Base-by-base conservation (phyloP, 2,888 invertebrate genomes). In the Campaea margaritaria region DNA sequence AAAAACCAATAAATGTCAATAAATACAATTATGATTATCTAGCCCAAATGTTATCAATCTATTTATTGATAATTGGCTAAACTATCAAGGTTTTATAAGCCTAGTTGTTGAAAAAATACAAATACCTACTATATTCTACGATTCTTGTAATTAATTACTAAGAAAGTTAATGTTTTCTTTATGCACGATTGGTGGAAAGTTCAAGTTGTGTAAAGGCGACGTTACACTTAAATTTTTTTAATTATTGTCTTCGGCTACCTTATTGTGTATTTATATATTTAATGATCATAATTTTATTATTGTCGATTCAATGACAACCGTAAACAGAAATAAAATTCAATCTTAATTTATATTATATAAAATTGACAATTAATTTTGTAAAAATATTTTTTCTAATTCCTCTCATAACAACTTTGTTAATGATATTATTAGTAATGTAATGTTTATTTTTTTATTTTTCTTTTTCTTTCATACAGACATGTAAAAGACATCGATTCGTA, bases 61-160 rank as follows among this genome's bases (percentile, higher is more conserved):
- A 64, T 58, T 58, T 75, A 77, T 62, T 68, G 67, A 64, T 66
- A 69, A 74, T 66, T 67, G 56, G 65, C 75, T 84, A 82, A 74
- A 68, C 81, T 81, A 82, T 69, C 51, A 73, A 78, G 69, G 59
- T 73, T 67, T 68, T 78, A 31, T 77, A 75, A 75, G 75, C 78
- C 79, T 82, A 66, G 70, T 74, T 65, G 14, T 79, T 80, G 81
- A 73, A 82, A 82, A 83, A 83, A 83, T 83, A 84, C 81, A 83
- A 80, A 81, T 62, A 65, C 21, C 3, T 21, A 21, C 31, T 31
- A 31, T 31, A 31, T 9, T 7, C 31, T 31, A 31, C 31, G 9
- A 31, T 31, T 31, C 31, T 31, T 31, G 9, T 7, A 9, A 21
- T 3, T 21, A 21, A 2, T 7, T 31, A 7, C 31, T 31, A 9